phyloP scores from a whole-genome alignment of 2,797 vertebrate species.

The Phoeniculus purpureus region DNA sequence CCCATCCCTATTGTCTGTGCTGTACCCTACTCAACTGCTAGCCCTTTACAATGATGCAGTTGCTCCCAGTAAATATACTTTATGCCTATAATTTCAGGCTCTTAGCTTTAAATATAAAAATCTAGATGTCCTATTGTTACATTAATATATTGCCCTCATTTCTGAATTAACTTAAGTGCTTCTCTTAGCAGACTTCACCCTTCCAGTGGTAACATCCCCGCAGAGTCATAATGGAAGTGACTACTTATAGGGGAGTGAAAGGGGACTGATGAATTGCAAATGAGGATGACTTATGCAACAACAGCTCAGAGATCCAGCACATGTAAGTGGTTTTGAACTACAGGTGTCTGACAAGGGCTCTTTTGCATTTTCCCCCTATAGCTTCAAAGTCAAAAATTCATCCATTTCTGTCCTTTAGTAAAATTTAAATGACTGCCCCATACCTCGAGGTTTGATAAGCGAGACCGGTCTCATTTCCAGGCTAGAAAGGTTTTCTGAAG shows the following conservation, averaged over 20 bases:
- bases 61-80: background rate
- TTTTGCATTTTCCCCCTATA: conserved; percentile 1
- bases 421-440: background rate
- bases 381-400: conserved; percentile 48
- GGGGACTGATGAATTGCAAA: conserved; percentile 27
- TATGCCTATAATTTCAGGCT: background rate
- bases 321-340: conserved; percentile 42
- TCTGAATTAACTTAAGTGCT: conserved; percentile 46
- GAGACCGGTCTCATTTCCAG: background rate
- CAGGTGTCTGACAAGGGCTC: conserved; percentile 34
- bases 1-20: background rate
- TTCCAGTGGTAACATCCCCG: background rate
- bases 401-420: background rate
- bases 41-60: background rate
- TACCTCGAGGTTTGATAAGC: background rate
- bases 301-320: background rate
- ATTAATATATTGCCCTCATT: conserved; percentile 46
- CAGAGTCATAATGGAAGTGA: conserved; percentile 37
- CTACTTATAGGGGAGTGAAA: conserved; percentile 16
- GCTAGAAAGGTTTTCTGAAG: background rate
- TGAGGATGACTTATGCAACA: background rate
- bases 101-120: background rate
- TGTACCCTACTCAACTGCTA: background rate
- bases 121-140: background rate
- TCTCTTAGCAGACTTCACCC: conserved; percentile 18